Base-by-base conservation (phyloP, 2,888 invertebrate genomes). In the Bhutanitis thaidina region DNA sequence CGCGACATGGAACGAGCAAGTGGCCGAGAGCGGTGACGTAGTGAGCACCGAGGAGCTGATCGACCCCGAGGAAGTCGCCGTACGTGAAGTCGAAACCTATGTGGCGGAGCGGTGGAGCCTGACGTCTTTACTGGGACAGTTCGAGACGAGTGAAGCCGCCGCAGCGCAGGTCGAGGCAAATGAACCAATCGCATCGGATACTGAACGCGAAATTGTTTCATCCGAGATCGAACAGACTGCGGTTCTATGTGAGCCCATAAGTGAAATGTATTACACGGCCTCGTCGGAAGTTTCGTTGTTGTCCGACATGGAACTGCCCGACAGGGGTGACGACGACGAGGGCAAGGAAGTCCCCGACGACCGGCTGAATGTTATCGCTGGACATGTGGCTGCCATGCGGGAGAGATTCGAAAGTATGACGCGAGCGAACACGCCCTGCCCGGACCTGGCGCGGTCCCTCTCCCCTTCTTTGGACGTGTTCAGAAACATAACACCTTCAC, bases 301-400 rank as follows among this genome's bases (percentile, higher is more conserved):
- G 1, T 85, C 87, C 0, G 87, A 86, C 35, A 52, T 67, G 35
- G 86, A 84, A 39, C 39, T 65, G 15, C 67, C 73, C 12, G 78
- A 77, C 1, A 64, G 59, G 43, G 35, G 20, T 0, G 34, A 49
- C 12, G 48, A 46, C 43, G 65, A 61, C 12, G 68, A 65, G 14
- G 61, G 65, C 1, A 64, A 61, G 49, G 71, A 68, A 10, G 77
- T 77, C 3, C 66, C 66, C n/a, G 67, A 67, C n/a, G 68, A 67
- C n/a, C 61, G 67, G 32, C 75, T 74, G 53, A 70, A 77, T 39
- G 83, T 83, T 54, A 73, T 82, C 47, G 80, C 89, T 0, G 90
- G 90, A 0, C 90, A 90, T 67, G 90, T 90, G 65, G 90, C 90
- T 7, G 90, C 90, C 12, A 90, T 90, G 90, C 61, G 90, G 10